Evolutionary conservation across 1,140 invertebrate species (phyloP).

Genomic region (Drosophila watanabei): DNA sequence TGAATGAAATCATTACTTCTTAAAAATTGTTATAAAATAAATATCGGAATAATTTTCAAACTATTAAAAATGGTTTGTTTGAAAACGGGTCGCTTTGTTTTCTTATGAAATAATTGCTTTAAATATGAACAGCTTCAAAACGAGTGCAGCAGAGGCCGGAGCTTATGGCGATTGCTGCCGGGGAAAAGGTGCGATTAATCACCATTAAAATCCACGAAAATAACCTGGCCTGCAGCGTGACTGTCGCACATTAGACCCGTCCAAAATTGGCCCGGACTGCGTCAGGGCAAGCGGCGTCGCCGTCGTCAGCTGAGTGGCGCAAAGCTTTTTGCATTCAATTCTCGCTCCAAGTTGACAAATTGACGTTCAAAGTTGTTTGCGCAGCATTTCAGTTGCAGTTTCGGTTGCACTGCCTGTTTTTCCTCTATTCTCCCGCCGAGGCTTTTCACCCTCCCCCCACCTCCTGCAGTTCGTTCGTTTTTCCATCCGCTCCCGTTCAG

Average conservation of each 20-base stretch:
- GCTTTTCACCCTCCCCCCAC: not conserved
- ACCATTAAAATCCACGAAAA: slow-evolving; percentile 50
- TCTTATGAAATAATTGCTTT: not conserved
- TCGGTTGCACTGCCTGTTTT: slow-evolving; percentile 68
- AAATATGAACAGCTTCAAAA: not conserved
- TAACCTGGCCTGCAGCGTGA: slow-evolving; percentile 45
- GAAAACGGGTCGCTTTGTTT: not conserved
- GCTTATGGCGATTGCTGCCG: slow-evolving; percentile 2
- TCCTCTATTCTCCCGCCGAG: slow-evolving; percentile 20
- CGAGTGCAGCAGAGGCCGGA: not conserved
- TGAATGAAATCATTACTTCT: no score
- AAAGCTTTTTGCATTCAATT: slow-evolving; percentile 82
- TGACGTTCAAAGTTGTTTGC: slow-evolving; percentile 84
- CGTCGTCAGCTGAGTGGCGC: slow-evolving; percentile 54
- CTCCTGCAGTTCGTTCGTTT: slow-evolving; percentile 13
- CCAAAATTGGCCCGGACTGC: slow-evolving; percentile 69
- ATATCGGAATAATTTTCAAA: not conserved
- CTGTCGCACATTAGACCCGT: slow-evolving; percentile 44
- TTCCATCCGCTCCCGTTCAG: slow-evolving; percentile 48
- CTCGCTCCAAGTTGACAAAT: slow-evolving; percentile 82
- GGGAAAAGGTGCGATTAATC: slow-evolving; percentile 30
- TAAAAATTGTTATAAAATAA: no score
- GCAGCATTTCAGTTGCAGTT: slow-evolving; percentile 82
- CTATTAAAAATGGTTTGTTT: not conserved
- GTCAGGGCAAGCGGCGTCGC: slow-evolving; percentile 53